Evolutionary conservation across 2,113 vertebrate species (phyloP).

Genomic region (Microcebus tavaratra): DNA sequence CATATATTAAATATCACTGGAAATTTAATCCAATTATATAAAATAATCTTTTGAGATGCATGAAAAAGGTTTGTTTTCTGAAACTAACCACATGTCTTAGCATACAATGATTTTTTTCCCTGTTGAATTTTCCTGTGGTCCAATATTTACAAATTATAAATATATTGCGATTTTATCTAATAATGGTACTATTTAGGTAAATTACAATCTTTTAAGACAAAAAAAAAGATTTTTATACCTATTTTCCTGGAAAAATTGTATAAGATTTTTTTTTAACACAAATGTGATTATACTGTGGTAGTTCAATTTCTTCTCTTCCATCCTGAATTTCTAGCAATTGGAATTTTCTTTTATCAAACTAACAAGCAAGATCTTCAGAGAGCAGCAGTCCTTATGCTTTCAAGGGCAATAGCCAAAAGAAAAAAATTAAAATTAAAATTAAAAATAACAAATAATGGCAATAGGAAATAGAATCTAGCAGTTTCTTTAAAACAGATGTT

Average conservation of each 20-base stretch:
- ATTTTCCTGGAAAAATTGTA: not conserved
- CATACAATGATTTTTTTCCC: not conserved
- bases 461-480: not conserved
- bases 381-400: not conserved
- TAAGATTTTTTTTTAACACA: not conserved
- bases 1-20: constrained; percentile 55
- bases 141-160: not conserved
- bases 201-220: not conserved
- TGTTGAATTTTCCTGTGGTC: not conserved
- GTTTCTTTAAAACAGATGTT: not conserved
- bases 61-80: not conserved
- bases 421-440: not conserved
- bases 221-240: not conserved
- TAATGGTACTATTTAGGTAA: not conserved
- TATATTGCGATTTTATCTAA: constrained; percentile 12
- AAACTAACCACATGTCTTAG: not conserved
- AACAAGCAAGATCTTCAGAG: not conserved
- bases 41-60: constrained; percentile 30
- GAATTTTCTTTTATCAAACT: not conserved
- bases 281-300: not conserved
- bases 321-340: not conserved
- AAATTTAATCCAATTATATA: constrained; percentile 53
- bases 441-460: not conserved
- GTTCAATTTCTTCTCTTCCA: not conserved
- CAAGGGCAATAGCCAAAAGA: not conserved